Conservation (phyloP, 2,113 vertebrate genomes). For the Anhinga anhinga region DNA sequence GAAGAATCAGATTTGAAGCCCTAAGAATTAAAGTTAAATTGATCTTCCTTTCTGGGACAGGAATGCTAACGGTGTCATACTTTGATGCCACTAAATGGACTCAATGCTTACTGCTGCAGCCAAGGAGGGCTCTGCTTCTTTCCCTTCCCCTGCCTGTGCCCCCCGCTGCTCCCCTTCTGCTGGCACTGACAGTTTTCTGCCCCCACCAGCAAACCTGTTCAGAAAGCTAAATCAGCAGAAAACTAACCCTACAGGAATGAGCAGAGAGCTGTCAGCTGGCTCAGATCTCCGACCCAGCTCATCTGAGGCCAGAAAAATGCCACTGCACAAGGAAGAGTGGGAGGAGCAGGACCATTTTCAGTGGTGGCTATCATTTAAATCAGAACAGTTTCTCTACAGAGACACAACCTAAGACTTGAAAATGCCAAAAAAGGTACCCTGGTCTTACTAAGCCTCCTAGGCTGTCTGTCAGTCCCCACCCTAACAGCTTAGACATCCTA, state of each 20-base stretch:
- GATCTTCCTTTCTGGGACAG: not conserved
- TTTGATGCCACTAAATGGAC: not conserved
- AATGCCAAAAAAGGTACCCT: not conserved
- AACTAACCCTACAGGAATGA: slow-evolving; percentile 1
- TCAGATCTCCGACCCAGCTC: not conserved
- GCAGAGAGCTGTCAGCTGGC: not conserved
- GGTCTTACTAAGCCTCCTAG: not conserved
- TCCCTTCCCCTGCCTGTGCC: not conserved
- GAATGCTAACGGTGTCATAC: not conserved
- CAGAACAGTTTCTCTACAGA: not conserved
- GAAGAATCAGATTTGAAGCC: not conserved
- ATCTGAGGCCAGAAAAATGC: slow-evolving; percentile 42
- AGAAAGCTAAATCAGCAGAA: slow-evolving; percentile 53
- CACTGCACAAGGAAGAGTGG: not conserved
- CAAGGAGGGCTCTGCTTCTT: not conserved
- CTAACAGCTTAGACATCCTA: not conserved
- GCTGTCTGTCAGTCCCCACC: not conserved
- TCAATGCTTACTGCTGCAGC: not conserved
- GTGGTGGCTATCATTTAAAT: not conserved
- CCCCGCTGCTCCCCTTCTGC: not conserved
- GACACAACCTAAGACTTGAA: not conserved
- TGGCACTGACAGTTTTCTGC: slow-evolving; percentile 2
- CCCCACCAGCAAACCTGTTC: slow-evolving; percentile 23
- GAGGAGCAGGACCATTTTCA: not conserved
- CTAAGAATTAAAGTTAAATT: not conserved